Evolutionary conservation across 1,140 invertebrate genomes (phyloP).

Genomic region (Coboldia fuscipes): DNA sequence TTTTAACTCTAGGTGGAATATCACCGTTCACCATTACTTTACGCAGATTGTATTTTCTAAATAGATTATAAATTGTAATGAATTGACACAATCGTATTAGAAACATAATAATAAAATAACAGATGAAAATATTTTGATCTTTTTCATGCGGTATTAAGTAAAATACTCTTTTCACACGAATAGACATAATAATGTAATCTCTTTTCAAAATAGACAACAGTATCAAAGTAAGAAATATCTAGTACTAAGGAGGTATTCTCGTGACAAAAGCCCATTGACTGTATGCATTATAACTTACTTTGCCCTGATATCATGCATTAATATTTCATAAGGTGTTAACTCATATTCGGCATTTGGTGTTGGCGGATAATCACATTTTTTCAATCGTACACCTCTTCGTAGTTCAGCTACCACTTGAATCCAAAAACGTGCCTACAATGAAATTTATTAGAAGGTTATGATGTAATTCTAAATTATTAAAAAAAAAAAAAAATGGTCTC

Average conservation of each 20-base stretch:
- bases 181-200: no score
- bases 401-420: constrained; percentile 82
- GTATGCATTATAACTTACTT: constrained; percentile 36
- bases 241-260: no score
- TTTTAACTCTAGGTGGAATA: constrained; percentile 64
- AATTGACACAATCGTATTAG: no score
- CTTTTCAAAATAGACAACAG: no score
- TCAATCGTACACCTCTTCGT: constrained; percentile 67
- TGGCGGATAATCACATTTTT: constrained; percentile 59
- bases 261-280: no score
- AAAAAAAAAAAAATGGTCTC: constrained; percentile 7
- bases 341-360: constrained; percentile 72
- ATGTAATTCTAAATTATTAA: constrained; percentile 9
- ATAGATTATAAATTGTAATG: not conserved
- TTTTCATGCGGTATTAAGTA: no score
- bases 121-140: no score
- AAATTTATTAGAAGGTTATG: no score
- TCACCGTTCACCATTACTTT: constrained; percentile 65
- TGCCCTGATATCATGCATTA: constrained; percentile 88
- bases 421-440: constrained; percentile 76
- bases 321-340: constrained; percentile 90
- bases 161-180: no score
- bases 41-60: constrained; percentile 45
- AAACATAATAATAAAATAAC: no score
- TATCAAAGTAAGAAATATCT: no score